Evolutionary conservation across 2,113 vertebrate species (phyloP), one percentile per base, ranked within the genome.

Genomic region (Myrmophylax atrothorax): DNA sequence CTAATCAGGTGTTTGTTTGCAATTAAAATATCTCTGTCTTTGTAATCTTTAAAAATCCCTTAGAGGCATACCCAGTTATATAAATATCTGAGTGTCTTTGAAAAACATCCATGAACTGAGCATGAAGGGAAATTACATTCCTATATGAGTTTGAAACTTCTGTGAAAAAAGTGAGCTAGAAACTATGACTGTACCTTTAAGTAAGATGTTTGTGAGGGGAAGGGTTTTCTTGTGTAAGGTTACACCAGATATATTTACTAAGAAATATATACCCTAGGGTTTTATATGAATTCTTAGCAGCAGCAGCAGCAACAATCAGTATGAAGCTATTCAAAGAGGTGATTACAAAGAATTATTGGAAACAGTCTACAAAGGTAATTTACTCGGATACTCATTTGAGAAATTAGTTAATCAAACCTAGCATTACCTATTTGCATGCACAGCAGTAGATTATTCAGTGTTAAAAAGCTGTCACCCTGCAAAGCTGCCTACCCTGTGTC

Each of bases 381-480:
- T 95, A 70, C 75, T 78, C 80, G 72, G 82, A 78, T 95, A 93
- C 37, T 96, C 13, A 77, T 86, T 96, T 90, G 52, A 72, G 52
- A 81, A 94, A 95, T 93, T 88, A 94, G 67, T 94, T 96, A 95
- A 90, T 90, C 82, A 96, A 83, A 90, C 85, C 83, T 95, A 93
- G 52, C 56, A 92, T 56, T 52, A 52, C 77, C 84, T 96, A 81
- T 96, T 94, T 90, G 53, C 60, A 72, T 81, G 60, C 75, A 70
- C 64, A 84, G 79, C 79, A 87, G 75, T 66, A 67, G 89, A 88
- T 94, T 93, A 83, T 90, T 94, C 89, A 77, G 49, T 80, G 55
- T 83, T 90, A 90, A 88, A 90, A 90, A 86, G 59, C 87, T 86
- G 82, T 91, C 82, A 90, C 35, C 29, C 52, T 86, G 42, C 62